Evolutionary conservation across 2,888 invertebrate genomes (phyloP).

Genomic region (Physocephala rufipes): DNA sequence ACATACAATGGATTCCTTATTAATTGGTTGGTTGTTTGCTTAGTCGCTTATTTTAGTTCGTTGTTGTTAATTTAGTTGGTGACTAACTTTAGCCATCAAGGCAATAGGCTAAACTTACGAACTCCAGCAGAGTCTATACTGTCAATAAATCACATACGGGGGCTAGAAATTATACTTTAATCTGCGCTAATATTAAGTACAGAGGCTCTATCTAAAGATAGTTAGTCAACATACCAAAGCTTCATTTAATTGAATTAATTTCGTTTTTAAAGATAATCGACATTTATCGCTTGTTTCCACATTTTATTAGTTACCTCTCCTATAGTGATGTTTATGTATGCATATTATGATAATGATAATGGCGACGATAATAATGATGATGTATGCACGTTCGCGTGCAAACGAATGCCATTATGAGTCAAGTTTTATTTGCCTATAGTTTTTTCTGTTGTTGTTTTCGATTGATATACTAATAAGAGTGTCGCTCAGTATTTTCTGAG

Average conservation of each 20-base stretch:
- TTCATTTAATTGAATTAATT: slow-evolving; percentile 24
- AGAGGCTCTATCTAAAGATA: neutral
- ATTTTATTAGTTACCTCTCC: neutral
- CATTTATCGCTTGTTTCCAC: slow-evolving; percentile 26
- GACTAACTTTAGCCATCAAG: slow-evolving; percentile 47
- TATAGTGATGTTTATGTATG: neutral
- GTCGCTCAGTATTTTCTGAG: no score
- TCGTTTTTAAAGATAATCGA: slow-evolving; percentile 17
- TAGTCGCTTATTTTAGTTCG: neutral
- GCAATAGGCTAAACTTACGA: neutral
- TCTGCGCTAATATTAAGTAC: neutral
- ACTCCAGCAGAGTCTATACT: slow-evolving; percentile 6
- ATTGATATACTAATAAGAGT: no score
- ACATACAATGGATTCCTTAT: neutral
- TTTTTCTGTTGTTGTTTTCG: no score
- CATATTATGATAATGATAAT: no score
- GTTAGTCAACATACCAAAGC: neutral
- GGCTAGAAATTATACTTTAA: neutral
- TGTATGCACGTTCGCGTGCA: neutral
- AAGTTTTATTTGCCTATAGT: neutral
- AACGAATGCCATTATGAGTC: neutral
- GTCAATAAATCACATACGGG: slow-evolving; percentile 1
- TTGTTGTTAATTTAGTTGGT: neutral
- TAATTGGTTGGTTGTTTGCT: neutral
- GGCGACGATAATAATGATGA: neutral